These are phyloP conservation scores for Eupristina koningsbergeri DNA, from an alignment of 1,140 invertebrate genomes.

Conservation along the genomic window DNA sequence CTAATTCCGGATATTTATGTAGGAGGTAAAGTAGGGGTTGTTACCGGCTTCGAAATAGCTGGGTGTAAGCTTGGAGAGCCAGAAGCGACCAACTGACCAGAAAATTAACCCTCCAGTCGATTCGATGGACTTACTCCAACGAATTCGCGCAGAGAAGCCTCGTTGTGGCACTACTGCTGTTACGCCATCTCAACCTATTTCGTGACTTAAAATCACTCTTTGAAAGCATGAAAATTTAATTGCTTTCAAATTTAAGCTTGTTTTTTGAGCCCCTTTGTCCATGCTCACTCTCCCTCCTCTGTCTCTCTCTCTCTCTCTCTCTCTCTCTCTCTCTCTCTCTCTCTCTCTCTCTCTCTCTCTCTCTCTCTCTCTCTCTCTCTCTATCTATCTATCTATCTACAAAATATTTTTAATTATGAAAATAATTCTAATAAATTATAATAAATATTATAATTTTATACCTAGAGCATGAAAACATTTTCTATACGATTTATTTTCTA, in stretches of 20 bases:
- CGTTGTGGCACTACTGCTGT: background rate
- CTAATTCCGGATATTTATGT: slow-evolving; percentile 76
- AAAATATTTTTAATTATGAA: background rate
- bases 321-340: background rate
- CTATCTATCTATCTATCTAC: too few species aligned
- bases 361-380: too few species aligned
- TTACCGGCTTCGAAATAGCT: slow-evolving; percentile 71
- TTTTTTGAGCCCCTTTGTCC: background rate
- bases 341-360: too few species aligned
- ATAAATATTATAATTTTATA: too few species aligned
- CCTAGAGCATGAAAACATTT: too few species aligned
- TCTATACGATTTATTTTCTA: too few species aligned
- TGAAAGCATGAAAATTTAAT: slow-evolving; percentile 45
- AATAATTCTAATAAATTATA: too few species aligned
- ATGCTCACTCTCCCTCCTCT: background rate
- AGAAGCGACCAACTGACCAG: slow-evolving; percentile 75
- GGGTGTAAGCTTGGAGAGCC: slow-evolving; percentile 71
- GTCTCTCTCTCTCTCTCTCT: background rate
- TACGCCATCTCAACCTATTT: slow-evolving; percentile 24
- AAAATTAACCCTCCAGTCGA: slow-evolving; percentile 74
- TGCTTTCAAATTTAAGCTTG: slow-evolving; percentile 44
- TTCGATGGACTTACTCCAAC: slow-evolving; percentile 65
- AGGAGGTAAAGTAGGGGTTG: slow-evolving; percentile 71
- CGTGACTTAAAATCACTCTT: slow-evolving; percentile 23
- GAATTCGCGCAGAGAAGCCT: slow-evolving; percentile 53